Base-by-base conservation (phyloP, 1,140 invertebrate species). In the Hycleus cichorii region DNA sequence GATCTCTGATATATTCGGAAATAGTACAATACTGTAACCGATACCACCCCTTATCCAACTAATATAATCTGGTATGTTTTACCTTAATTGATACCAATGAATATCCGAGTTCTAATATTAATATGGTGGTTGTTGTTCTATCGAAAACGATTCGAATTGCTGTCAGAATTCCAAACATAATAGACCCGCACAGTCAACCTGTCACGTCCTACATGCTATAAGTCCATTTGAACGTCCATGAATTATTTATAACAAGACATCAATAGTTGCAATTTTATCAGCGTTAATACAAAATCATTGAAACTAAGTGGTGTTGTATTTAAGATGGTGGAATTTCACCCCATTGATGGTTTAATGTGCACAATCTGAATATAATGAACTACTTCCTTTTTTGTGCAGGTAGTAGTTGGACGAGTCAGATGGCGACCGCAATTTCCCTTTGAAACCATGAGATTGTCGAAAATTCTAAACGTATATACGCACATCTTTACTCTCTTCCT, bases 41-140 rank as follows among this genome's bases (percentile, higher is more conserved):
- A 10, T 32, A 25, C 48, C 9, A 49, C 46, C 39, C n/a, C 27
- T 7, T 39, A 39, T 32, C 51, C 51, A 46, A 42, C 44, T 12
- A 46, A 45, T 27, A 45, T 53, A 53, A 53, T 53, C 51, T 53
- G 42, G 46, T 45, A 44, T 53, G 51, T 53, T 32, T 46, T 45
- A 53, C 51, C 51, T 53, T 53, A 53, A 53, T 53, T 53, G 51
- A 53, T 53, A 45, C 39, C 51, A 39, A 45, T 7, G 51, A 53
- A 53, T 45, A 53, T 53, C 51, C 51, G 51, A 53, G 51, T 45
- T 53, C 51, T 12, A 53, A 53, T 53, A 53, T 53, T 53, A 45
- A 42, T 26, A 32, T 53, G 39, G 46, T 53, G 39, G 42, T 45
- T 44, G 44, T 53, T 53, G 51, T 45, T 42, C 11, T 11, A 42